A percentile compares a stretch with the other conserved stretches of the same genome.
Evolutionary conservation across 2,113 vertebrate genomes (phyloP).

Genomic region (Boulengeromyrus knoepffleri): DNA sequence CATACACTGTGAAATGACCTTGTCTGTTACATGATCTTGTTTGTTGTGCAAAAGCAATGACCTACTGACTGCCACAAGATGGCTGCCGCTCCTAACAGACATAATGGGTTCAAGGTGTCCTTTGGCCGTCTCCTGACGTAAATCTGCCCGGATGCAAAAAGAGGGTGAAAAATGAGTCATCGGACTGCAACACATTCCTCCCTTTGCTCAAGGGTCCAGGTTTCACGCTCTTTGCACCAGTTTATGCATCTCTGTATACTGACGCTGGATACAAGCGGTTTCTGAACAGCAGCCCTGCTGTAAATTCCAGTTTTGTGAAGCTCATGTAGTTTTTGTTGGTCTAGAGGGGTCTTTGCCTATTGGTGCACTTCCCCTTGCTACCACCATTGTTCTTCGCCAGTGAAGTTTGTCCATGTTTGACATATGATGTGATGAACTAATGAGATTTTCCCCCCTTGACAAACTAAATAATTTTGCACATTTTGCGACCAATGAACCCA

Average conservation of each 20-base stretch:
- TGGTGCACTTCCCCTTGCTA: neutral
- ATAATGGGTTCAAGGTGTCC: neutral
- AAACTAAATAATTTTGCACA: neutral
- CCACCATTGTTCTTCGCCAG: neutral
- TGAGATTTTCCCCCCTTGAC: neutral
- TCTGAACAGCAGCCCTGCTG: neutral
- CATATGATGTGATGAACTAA: neutral
- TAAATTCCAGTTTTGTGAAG: neutral
- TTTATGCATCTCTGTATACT: neutral
- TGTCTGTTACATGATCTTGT: neutral
- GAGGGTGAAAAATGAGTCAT: neutral
- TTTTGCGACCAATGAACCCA: neutral
- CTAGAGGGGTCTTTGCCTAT: neutral
- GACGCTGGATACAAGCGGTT: neutral
- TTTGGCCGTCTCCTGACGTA: neutral
- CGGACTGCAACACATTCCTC: neutral
- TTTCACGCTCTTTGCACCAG: neutral
- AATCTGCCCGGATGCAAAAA: neutral
- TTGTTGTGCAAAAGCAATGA: neutral
- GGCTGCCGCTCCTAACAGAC: neutral
- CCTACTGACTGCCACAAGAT: neutral
- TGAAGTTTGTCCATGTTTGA: neutral
- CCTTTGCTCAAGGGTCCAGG: neutral
- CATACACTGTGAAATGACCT: neutral
- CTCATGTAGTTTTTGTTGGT: neutral